Evolutionary conservation across 2,888 invertebrate species (phyloP), one percentile per base, ranked within the genome.

Genomic region (Zygaena filipendulae): DNA sequence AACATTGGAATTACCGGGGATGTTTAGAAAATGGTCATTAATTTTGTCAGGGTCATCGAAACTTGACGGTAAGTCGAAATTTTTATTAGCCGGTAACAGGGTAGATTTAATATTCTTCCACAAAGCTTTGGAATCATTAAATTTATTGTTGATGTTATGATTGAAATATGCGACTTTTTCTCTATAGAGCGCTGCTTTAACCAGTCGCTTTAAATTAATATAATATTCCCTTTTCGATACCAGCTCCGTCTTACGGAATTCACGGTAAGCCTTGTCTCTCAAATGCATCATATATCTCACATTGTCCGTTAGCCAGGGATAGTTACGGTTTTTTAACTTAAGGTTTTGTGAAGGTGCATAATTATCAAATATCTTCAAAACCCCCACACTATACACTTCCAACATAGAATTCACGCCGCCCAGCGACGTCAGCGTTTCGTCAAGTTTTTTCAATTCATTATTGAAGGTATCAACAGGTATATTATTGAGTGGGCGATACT

Each of bases 221-320:
- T 37, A 34, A 7, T 37, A 34, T 6, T 7, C 11, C 22, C 29
- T 37, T 25, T 38, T 32, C 4, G 8, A 4, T 1, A 23, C 23
- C 3, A 14, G 7, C 14, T 10, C 21, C 8, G 19, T 11, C 8
- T 22, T 11, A 1, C 14, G 24, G 12, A 12, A 33, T 5, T 13
- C 22, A 3, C 8, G 4, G 7, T 29, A 25, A 2, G 35, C 33
- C n/a, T 31, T 14, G 10, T 38, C 22, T 3, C 33, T 24, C 3
- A 34, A 14, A 6, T 10, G 23, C 27, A 35, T 35, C 33, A 35
- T 35, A 5, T 13, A 3, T 11, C 21, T 28, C 5, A 37, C 21
- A 6, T 23, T 37, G 14, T 23, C n/a, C 6, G 37, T 37, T 3
- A 37, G 29, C 37, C 37, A 37, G 1, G 37, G 34, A 10, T 27